Conservation (phyloP, 2,113 vertebrate species). For the Lipophrys pholis region DNA sequence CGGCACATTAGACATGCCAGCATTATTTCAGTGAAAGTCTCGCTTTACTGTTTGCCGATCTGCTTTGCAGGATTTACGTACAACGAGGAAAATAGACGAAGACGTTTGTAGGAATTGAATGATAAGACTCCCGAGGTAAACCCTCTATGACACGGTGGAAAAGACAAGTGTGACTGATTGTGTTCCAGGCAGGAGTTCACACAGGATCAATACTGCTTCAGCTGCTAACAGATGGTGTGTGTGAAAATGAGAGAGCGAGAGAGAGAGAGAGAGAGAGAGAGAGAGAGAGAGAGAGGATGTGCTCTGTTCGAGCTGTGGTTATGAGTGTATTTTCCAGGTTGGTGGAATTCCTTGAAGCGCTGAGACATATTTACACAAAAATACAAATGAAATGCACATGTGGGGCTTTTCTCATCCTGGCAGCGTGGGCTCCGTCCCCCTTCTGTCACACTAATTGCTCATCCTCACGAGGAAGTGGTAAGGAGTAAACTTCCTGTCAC, state of each 20-base stretch:
- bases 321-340: neutral
- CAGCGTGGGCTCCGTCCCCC: neutral
- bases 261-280: too few relatives aligned
- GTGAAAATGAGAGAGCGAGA: neutral
- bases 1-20: constrained; percentile 4
- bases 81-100: neutral
- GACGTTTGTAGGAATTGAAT: constrained; percentile 29
- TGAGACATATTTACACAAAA: neutral
- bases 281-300: too few relatives aligned
- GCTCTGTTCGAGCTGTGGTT: too few relatives aligned
- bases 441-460: neutral
- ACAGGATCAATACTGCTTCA: constrained; percentile 21
- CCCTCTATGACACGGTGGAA: neutral
- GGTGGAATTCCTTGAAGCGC: neutral
- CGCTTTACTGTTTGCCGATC: neutral
- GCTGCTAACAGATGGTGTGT: constrained; percentile 25
- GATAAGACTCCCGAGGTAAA: constrained; percentile 8
- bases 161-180: constrained; percentile 44
- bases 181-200: constrained; percentile 48
- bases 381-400: neutral
- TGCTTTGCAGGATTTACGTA: neutral
- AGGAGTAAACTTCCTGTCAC: constrained; percentile 65
- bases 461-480: constrained; percentile 74
- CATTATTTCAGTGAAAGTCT: constrained; percentile 1
- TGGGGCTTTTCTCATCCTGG: neutral